These are phyloP conservation scores for Drosophila bipectinata DNA, from an alignment of 1,140 invertebrate species.

Conservation along the genomic window DNA sequence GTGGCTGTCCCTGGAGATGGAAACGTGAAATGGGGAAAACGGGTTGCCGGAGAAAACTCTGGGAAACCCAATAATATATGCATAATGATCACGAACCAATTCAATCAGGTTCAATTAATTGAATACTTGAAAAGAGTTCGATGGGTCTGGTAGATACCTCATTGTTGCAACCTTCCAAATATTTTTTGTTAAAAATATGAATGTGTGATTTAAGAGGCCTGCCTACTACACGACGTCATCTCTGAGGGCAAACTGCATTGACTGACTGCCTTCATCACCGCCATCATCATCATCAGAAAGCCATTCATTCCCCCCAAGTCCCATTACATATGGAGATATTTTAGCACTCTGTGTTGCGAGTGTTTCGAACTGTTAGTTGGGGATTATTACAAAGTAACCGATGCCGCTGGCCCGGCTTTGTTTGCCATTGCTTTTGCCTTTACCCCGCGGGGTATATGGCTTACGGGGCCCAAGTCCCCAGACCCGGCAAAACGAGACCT, in stretches of 20 bases:
- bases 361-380: conserved; percentile 58
- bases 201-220: not conserved
- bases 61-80: conserved; percentile 5
- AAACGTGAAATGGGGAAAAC: conserved; percentile 11
- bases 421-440: conserved; percentile 37
- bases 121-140: not conserved
- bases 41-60: not conserved
- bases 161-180: not conserved
- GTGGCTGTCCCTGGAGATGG: conserved; percentile 21
- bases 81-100: conserved; percentile 1
- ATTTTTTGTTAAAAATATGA: not conserved
- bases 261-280: conserved; percentile 61
- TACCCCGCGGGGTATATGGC: not conserved
- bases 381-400: conserved; percentile 71
- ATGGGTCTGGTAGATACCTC: not conserved
- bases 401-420: conserved; percentile 44
- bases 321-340: conserved; percentile 35
- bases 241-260: conserved; percentile 52
- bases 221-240: conserved; percentile 45
- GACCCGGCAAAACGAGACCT: conserved; percentile 3
- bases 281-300: conserved; percentile 48
- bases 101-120: not conserved
- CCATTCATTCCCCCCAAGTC: conserved; percentile 28
- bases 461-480: not conserved
- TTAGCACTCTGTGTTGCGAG: conserved; percentile 22